Evolutionary conservation across 2,797 vertebrate species (phyloP).

Genomic region (Gastrophryne carolinensis): DNA sequence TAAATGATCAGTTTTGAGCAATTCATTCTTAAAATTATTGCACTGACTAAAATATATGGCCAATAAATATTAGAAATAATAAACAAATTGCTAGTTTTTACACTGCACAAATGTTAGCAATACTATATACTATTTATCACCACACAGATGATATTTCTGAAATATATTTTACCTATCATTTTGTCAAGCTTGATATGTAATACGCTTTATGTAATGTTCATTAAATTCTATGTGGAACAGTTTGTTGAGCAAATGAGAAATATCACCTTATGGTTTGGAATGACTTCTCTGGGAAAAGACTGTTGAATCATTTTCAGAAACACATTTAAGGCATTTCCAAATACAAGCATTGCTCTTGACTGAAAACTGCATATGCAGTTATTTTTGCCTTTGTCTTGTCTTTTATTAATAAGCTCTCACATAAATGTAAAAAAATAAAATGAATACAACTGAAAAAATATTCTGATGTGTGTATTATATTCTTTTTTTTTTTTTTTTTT

Average conservation of each 20-base stretch:
- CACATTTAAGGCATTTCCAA: not conserved
- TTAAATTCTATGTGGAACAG: not conserved
- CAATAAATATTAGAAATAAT: not conserved
- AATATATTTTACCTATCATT: not conserved
- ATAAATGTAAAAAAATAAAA: slow-evolving; percentile 4
- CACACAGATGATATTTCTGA: not conserved
- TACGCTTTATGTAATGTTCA: not conserved
- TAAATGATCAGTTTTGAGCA: no score
- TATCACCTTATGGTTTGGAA: slow-evolving; percentile 14
- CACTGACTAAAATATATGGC: not conserved
- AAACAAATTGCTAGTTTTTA: not conserved
- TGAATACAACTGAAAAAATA: not conserved
- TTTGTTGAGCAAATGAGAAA: not conserved
- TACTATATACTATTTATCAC: not conserved
- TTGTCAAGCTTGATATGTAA: not conserved
- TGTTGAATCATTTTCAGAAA: slow-evolving; percentile 18
- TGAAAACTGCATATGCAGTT: not conserved
- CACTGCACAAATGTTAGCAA: not conserved
- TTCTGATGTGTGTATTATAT: not conserved
- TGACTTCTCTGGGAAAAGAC: not conserved
- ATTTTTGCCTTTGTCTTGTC: slow-evolving; percentile 14
- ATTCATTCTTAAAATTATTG: not conserved
- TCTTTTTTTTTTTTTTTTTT: no score
- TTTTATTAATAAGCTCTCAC: not conserved
- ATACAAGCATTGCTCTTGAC: not conserved